Percentiles rank a stretch among this genome's conserved stretches.
These are phyloP conservation scores for Leptobrachium leishanense DNA, from an alignment of 2,113 vertebrate species.

Conservation along the genomic window DNA sequence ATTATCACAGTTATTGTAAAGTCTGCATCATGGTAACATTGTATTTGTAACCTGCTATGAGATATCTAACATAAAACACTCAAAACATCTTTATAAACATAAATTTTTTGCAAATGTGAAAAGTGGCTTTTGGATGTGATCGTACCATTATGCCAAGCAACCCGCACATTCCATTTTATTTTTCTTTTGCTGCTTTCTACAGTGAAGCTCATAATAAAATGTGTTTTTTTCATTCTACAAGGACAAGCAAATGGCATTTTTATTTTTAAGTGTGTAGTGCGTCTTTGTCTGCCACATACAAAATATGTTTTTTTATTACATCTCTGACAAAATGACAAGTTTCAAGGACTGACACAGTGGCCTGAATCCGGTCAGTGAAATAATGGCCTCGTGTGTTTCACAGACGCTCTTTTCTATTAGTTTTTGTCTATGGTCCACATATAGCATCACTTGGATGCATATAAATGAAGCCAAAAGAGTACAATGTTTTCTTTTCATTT, in stretches of 20 bases:
- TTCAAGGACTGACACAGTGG: not conserved
- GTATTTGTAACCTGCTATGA: too few species aligned
- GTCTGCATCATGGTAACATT: too few species aligned
- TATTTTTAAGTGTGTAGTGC: not conserved
- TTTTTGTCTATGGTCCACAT: slow-evolving; percentile 21
- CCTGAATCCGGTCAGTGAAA: not conserved
- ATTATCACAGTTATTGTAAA: too few species aligned
- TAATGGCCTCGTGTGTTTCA: slow-evolving; percentile 5
- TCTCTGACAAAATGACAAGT: not conserved
- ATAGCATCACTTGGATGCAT: slow-evolving; percentile 28
- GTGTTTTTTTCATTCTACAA: not conserved
- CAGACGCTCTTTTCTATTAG: slow-evolving; percentile 13
- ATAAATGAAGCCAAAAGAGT: slow-evolving; percentile 1
- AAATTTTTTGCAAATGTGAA: too few species aligned
- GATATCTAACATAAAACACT: too few species aligned
- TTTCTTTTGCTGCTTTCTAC: too few species aligned
- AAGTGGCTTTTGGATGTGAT: too few species aligned
- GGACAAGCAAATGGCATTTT: not conserved
- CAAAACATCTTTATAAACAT: too few species aligned
- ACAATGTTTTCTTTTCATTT: slow-evolving; percentile 5
- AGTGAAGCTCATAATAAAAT: too few species aligned
- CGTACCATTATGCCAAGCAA: too few species aligned
- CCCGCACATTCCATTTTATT: too few species aligned
- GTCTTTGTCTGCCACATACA: not conserved
- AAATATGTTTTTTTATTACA: not conserved